A percentile compares a stretch with the other conserved stretches of the same genome.
phyloP scores from a whole-genome alignment of 1,140 invertebrate species.

The Drosophila quadrilineata region DNA sequence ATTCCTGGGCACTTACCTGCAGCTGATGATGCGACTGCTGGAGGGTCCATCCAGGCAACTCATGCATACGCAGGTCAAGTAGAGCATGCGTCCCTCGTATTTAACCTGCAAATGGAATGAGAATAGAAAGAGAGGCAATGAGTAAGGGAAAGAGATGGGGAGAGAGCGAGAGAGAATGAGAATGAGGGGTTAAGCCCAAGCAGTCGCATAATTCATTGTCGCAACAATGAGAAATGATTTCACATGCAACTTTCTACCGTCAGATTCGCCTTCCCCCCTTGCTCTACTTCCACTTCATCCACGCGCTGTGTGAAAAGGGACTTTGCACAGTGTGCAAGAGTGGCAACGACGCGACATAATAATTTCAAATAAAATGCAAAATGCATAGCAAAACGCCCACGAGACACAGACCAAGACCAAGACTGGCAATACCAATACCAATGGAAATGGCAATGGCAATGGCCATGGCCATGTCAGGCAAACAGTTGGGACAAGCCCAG shows the following conservation, averaged over 20 bases:
- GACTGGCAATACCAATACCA: slow-evolving; percentile 22
- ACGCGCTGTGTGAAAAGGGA: not conserved
- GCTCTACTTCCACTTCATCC: not conserved
- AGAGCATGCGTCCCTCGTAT: slow-evolving; percentile 93
- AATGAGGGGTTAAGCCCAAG: not conserved
- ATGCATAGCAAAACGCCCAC: slow-evolving; percentile 73
- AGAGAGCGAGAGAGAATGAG: not conserved
- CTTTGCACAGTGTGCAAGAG: not conserved
- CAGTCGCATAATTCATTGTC: slow-evolving; percentile 39
- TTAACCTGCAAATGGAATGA: too few species aligned
- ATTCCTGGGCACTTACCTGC: slow-evolving; percentile 82
- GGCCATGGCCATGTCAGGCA: not conserved
- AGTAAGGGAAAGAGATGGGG: slow-evolving; percentile 24
- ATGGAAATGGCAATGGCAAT: slow-evolving; percentile 16
- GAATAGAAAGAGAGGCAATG: too few species aligned
- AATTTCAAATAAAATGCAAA: slow-evolving; percentile 80
- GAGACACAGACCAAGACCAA: slow-evolving; percentile 37
- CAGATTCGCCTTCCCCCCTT: not conserved
- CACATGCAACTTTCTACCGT: slow-evolving; percentile 40
- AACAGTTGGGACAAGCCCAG: slow-evolving; percentile 12
- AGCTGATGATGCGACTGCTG: slow-evolving; percentile 87
- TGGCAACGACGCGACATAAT: slow-evolving; percentile 68
- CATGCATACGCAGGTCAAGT: slow-evolving; percentile 96
- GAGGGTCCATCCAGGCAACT: slow-evolving; percentile 92
- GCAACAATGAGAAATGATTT: slow-evolving; percentile 73